Evolutionary conservation across 2,113 vertebrate species (phyloP), one percentile per base, ranked within the genome.

Genomic region (Jaculus jaculus): DNA sequence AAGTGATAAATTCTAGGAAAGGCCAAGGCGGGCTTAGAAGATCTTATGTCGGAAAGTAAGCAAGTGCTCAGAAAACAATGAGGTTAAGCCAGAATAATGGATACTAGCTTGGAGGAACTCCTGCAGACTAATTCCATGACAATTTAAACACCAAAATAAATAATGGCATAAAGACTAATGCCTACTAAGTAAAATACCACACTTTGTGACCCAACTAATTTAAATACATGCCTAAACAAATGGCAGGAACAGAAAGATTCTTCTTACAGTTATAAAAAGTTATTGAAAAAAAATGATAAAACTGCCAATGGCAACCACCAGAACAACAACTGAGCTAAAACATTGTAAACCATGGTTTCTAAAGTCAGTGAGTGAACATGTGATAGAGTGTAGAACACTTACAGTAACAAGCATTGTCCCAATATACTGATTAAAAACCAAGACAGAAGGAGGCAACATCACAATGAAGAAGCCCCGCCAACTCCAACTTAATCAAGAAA

Each of bases 131-230:
- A 86, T 90, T 34, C 7, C 68, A 17, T 32, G 24, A 83, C 34
- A 82, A 85, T 60, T 1, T 86, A 18, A 68, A 12, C 15, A 74
- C 61, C 34, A 66, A 89, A 94, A 92, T 51, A 74, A 72, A 65
- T 73, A 94, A 95, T 66, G 34, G 68, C 6, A 86, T 93, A 92
- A 84, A 81, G 24, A 90, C 20, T 16, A 94, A 82, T 87, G 66
- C 5, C n/a, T 89, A 86, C 21, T 34, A 74, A 87, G 42, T 37
- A 54, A 51, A 61, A 63, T 0, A 61, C 51, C 65, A 90, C 90
- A 34, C 20, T 30, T 8, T 68, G 16, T 58, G 34, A 61, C 12
- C 0, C 21, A 32, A 18, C 4, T 75, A 32, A 74, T 79, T 63
- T 69, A 78, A 92, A 58, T 63, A 58, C 63, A 78, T 75, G 10